phyloP scores from a whole-genome alignment of 2,113 vertebrate species.

The Erinaceus europaeus region DNA sequence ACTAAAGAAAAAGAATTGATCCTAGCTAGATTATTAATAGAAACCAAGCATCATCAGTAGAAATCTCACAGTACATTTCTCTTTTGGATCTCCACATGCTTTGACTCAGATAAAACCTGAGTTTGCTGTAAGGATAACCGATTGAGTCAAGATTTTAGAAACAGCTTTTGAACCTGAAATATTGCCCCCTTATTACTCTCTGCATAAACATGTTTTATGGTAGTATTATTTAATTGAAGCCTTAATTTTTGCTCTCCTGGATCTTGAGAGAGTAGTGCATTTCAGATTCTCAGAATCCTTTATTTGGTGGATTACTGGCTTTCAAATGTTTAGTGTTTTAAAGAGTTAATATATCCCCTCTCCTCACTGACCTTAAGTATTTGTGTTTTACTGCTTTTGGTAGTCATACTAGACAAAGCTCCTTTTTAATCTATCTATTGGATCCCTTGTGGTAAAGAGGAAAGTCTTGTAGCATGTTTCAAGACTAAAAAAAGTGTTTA shows the following conservation, averaged over 20 bases:
- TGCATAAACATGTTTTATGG: constrained; percentile 75
- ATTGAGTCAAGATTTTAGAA: background rate
- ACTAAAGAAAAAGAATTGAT: background rate
- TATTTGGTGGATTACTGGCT: constrained; percentile 47
- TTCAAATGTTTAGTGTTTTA: background rate
- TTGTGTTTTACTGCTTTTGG: background rate
- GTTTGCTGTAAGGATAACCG: constrained; percentile 47
- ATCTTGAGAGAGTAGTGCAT: constrained; percentile 4
- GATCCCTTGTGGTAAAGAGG: background rate
- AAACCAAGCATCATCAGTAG: background rate
- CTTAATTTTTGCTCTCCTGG: constrained; percentile 69
- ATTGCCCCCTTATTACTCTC: constrained; percentile 37
- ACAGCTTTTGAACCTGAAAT: background rate
- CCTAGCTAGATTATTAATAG: background rate
- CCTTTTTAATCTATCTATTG: background rate
- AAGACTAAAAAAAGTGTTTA: background rate
- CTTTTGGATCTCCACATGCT: background rate
- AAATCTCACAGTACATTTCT: background rate
- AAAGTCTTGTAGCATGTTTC: background rate
- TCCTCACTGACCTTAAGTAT: background rate
- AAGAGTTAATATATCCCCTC: background rate
- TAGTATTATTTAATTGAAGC: constrained; percentile 76
- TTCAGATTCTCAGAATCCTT: constrained; percentile 61
- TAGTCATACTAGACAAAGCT: background rate
- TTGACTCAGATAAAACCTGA: background rate